Base-by-base conservation (phyloP, 2,888 invertebrate genomes). In the Aspidiotus destructor region DNA sequence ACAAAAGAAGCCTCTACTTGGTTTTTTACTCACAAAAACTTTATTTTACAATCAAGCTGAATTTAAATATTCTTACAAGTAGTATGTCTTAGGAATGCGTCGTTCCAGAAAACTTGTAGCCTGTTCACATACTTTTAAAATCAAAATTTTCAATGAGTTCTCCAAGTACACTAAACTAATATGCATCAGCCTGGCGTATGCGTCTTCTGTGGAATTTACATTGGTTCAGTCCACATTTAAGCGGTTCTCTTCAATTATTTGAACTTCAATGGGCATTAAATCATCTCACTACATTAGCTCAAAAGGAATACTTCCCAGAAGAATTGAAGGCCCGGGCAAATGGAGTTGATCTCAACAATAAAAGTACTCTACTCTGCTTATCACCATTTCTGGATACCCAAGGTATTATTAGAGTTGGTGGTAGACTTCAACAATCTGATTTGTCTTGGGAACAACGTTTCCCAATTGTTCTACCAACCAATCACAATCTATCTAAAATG, bases 381-480 rank as follows among this genome's bases (percentile, higher is more conserved):
- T 15, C 13, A 5, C 3, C 55, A 2, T 55, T 55, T 7, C 5
- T 55, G 7, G 17, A 15, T 55, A 5, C n/a, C 10, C 55, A 55
- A 17, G 55, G 17, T 17, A 15, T 55, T 11, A 55, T 55, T 17
- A 2, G 55, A 55, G 55, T 55, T 2, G 55, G 55, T 3, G 55
- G 55, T n/a, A 13, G 17, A 16, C 55, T n/a, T 3, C 55, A 55
- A 17, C 10, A 55, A 15, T 55, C 55, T 2, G 10, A 55, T 17
- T 55, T 55, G 7, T 55, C 55, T 5, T 55, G 13, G 10, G 55
- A 55, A 55, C 55, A 55, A 17, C 13, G 16, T 15, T 55, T 55
- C 16, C 55, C 55, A 15, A 55, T 55, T 55, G 55, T 17, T 16
- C n/a, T 55, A n/a, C 55, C 55, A 15, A 17, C 9, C 55, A 17